These are phyloP conservation scores for Leptura quadrifasciata DNA, from an alignment of 2,888 invertebrate genomes.

Conservation along the genomic window DNA sequence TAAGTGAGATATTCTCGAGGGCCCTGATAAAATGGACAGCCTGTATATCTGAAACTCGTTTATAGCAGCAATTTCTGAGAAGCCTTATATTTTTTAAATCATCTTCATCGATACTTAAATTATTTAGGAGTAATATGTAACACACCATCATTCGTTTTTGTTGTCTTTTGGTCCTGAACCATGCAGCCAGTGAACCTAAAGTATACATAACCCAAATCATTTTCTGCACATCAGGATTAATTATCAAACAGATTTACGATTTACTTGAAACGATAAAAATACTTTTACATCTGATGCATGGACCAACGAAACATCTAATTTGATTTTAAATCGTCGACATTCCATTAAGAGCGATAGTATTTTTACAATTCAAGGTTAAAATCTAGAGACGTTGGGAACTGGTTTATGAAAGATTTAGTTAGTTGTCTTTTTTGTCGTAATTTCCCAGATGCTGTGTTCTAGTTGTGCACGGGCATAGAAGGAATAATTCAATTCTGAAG, in stretches of 20 bases:
- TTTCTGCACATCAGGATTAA: too few species aligned
- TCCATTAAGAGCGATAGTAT: slow-evolving; percentile 3
- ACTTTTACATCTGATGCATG: neutral
- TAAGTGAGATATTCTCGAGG: too few species aligned
- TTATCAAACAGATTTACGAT: neutral
- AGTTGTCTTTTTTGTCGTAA: slow-evolving; percentile 16
- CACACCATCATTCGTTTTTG: too few species aligned
- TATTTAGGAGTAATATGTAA: too few species aligned
- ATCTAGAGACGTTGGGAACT: neutral
- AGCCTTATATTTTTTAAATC: too few species aligned
- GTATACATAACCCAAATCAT: too few species aligned
- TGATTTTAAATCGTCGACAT: neutral
- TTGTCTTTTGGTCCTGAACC: too few species aligned
- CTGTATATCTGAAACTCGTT: too few species aligned
- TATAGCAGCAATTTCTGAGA: too few species aligned
- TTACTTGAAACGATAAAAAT: neutral
- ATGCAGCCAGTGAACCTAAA: too few species aligned
- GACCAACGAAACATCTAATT: neutral
- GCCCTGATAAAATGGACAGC: too few species aligned
- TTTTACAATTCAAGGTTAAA: slow-evolving; percentile 12
- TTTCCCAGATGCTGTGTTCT: slow-evolving; percentile 20
- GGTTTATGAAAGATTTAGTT: slow-evolving; percentile 17
- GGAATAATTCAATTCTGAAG: slow-evolving; percentile 2
- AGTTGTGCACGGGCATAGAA: neutral
- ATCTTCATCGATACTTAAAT: too few species aligned